Evolutionary conservation across 2,113 vertebrate genomes (phyloP), one percentile per base, ranked within the genome.

Genomic region (Psilopsiagon aymara): DNA sequence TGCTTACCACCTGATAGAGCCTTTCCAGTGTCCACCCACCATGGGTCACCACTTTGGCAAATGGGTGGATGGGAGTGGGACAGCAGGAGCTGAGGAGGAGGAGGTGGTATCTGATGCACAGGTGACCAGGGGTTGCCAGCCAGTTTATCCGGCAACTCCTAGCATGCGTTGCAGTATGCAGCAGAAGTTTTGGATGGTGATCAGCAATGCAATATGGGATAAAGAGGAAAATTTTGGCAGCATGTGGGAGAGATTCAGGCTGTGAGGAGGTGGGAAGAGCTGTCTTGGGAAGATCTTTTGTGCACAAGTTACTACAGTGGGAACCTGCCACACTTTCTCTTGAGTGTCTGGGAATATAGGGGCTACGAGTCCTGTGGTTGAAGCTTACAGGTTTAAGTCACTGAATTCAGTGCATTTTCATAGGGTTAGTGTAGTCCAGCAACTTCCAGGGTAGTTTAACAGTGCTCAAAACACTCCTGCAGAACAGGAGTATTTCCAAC

Each of bases 101-200:
- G 16, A 3, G 8, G 29, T 43, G 59, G 44, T 35, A 7, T 24
- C 59, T 84, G 62, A 59, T 29, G 16, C 17, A 46, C 24, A 47
- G 25, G 47, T 33, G 15, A 46, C n/a, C 78, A 78, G 62, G 39
- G 78, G 53, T 2, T 55, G 68, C 17, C 77, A 57, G 41, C 4
- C 28, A 29, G 31, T 69, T 68, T 19, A 57, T 27, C 13, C 1
- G 2, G 28, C 5, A 2, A 11, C 44, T 44, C 2, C 0, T 7
- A 6, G 12, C 24, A 13, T 27, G 49, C 14, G 16, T 27, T 66
- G 44, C 44, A 86, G 43, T 9, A 35, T 0, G 2, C 55, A 88
- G 57, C 63, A 66, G 67, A 73, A 64, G 37, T 52, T 71, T 63
- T 6, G 13, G 37, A 17, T 49, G 44, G 39, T 62, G 31, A 70